Conservation (phyloP, 2,888 invertebrate genomes). For the Frankliniella fusca region DNA sequence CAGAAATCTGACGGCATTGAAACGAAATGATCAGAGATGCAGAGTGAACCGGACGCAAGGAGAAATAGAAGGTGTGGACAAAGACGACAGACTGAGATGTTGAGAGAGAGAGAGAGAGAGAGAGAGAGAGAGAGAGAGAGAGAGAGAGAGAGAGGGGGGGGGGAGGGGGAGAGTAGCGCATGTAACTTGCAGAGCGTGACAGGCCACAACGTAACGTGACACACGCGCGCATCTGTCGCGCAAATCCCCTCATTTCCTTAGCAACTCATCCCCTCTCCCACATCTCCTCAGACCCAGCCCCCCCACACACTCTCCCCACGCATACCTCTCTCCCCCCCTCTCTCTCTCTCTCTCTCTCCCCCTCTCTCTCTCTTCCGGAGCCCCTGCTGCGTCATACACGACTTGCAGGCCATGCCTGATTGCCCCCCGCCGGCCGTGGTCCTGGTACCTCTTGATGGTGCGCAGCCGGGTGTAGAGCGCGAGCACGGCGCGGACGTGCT, state of each 20-base stretch:
- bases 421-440: neutral
- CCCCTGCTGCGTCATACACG: neutral
- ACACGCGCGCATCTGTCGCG: neutral
- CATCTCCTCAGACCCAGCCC: neutral
- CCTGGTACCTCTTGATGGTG: constrained; percentile 77
- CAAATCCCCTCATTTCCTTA: constrained; percentile 25
- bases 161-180: neutral
- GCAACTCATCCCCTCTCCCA: constrained; percentile 10
- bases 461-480: constrained; percentile 83
- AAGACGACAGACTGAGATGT: neutral
- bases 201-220: neutral
- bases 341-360: constrained; percentile 9
- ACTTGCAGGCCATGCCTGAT: neutral
- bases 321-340: neutral
- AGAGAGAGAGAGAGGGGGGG: neutral
- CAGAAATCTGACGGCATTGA: no score
- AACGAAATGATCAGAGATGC: no score
- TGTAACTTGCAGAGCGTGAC: constrained; percentile 27
- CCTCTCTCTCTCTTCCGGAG: neutral
- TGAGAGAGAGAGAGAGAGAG: neutral
- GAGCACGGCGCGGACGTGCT: constrained; percentile 82
- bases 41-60: no score
- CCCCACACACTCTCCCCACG: neutral
- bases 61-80: no score
- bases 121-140: neutral